phyloP scores from a whole-genome alignment of 2,888 invertebrate genomes.

The Phyto melanocephala region DNA sequence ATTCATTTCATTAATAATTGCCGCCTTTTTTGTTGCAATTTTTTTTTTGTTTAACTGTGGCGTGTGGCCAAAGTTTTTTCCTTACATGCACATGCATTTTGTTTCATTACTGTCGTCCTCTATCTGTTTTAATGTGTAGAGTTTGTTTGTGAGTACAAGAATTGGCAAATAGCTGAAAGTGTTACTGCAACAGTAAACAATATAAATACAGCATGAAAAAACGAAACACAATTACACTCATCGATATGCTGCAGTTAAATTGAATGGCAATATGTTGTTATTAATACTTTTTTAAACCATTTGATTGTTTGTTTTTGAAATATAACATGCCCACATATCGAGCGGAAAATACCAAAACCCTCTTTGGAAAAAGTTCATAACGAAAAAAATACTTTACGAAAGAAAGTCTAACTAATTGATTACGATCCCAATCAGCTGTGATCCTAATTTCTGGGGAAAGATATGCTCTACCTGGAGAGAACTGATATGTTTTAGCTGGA shows the following conservation, averaged over 20 bases:
- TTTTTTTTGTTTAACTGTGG: constrained; percentile 39
- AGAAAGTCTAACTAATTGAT: no score
- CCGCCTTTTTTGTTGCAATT: constrained; percentile 55
- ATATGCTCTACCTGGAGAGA: no score
- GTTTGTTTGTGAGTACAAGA: background rate
- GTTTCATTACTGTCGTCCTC: constrained; percentile 34
- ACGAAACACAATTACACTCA: constrained; percentile 1
- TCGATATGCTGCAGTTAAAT: background rate
- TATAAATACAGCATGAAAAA: constrained; percentile 4
- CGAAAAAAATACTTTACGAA: no score
- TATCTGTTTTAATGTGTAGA: background rate
- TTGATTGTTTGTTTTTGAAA: no score
- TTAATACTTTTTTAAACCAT: no score
- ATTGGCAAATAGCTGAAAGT: constrained; percentile 49
- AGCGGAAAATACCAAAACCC: no score
- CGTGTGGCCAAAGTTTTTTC: constrained; percentile 57
- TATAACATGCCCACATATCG: no score
- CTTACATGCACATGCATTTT: constrained; percentile 25
- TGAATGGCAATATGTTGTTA: no score
- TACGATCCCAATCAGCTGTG: no score
- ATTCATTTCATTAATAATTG: constrained; percentile 63
- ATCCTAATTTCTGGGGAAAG: no score
- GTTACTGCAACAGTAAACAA: constrained; percentile 41
- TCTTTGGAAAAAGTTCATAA: no score
- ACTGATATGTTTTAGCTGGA: no score